Conservation (phyloP, 64 coral and sea anemone species). For the Orbicella faveolata region DNA sequence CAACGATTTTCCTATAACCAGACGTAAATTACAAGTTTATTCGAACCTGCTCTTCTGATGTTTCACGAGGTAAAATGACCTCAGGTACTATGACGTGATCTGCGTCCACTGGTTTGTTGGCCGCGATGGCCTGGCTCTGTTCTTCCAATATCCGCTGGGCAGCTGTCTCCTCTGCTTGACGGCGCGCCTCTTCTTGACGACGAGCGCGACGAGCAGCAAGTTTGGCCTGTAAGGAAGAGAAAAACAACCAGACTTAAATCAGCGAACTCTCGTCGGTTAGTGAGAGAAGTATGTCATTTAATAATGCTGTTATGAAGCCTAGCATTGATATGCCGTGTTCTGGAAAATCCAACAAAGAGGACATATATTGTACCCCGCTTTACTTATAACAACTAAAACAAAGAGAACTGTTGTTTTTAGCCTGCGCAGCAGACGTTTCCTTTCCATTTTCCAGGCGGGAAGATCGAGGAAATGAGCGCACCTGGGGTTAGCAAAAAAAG, state of each 20-base stretch:
- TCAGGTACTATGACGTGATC: constrained; percentile 87
- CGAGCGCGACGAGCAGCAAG: constrained; percentile 88
- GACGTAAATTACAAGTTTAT: neutral
- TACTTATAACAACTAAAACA: too few relatives aligned
- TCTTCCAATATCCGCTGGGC: constrained; percentile 92
- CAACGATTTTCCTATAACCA: neutral
- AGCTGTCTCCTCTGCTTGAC: constrained; percentile 78
- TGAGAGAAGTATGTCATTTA: too few relatives aligned
- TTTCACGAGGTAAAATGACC: constrained; percentile 82
- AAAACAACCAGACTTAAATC: neutral
- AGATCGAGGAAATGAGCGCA: too few relatives aligned
- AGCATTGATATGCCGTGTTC: too few relatives aligned
- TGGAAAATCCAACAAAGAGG: too few relatives aligned
- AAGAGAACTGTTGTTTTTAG: too few relatives aligned
- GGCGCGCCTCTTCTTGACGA: constrained; percentile 89
- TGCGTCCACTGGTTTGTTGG: constrained; percentile 80
- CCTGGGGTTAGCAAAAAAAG: too few relatives aligned
- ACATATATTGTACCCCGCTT: too few relatives aligned
- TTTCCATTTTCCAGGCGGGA: too few relatives aligned
- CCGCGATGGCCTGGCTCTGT: constrained; percentile 87
- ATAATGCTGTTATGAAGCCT: too few relatives aligned
- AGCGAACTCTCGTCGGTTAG: too few relatives aligned
- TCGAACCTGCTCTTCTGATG: constrained; percentile 86
- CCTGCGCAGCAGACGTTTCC: too few relatives aligned
- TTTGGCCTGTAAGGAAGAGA: constrained; percentile 47